Conservation (phyloP, 2,797 vertebrate genomes). For the Alcedo atthis region DNA sequence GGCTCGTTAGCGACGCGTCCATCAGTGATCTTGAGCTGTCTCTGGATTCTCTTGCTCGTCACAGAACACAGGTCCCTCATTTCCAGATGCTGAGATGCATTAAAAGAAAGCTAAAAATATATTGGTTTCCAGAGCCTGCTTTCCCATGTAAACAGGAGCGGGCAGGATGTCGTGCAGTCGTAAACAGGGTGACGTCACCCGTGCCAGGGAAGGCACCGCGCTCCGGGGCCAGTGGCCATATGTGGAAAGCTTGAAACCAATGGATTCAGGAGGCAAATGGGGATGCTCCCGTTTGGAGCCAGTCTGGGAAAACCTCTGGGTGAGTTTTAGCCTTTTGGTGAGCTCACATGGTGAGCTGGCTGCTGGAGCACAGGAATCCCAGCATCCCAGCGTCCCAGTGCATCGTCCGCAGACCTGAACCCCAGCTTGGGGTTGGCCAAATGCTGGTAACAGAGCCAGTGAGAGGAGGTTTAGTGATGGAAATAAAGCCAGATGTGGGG, state of each 20-base stretch:
- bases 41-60: neutral
- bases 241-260: neutral
- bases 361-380: neutral
- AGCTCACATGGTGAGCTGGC: rapidly evolving
- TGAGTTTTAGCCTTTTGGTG: neutral
- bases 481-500: neutral
- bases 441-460: neutral
- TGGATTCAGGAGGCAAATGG: neutral
- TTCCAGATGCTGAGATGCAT: constrained; percentile 54
- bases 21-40: neutral
- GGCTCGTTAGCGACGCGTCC: rapidly evolving
- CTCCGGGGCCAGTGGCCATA: neutral
- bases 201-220: rapidly evolving
- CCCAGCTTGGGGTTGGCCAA: constrained; percentile 5
- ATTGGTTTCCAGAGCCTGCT: constrained; percentile 1
- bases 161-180: neutral
- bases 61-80: neutral
- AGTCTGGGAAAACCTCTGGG: neutral
- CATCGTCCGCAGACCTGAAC: neutral
- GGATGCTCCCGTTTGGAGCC: neutral
- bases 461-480: neutral
- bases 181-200: neutral
- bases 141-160: constrained; percentile 23
- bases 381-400: neutral
- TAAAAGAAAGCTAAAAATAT: constrained; percentile 56